These are phyloP conservation scores for Zhuqinia jingwanae DNA, from an alignment of 2,888 invertebrate genomes.

Conservation along the genomic window DNA sequence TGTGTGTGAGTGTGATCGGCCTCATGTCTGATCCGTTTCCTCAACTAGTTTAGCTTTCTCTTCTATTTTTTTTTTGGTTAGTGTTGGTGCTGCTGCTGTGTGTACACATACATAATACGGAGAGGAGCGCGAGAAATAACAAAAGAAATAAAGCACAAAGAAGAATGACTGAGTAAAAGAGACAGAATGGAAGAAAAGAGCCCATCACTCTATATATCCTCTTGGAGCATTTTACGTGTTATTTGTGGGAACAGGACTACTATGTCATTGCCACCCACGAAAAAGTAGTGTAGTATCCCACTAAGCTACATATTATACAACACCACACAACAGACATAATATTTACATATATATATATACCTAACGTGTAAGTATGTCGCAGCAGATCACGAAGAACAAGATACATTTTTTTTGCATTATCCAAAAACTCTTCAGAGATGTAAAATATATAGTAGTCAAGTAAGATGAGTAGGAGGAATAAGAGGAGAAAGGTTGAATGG, in stretches of 20 bases:
- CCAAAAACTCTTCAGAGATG: neutral
- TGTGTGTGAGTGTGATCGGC: constrained; percentile 34
- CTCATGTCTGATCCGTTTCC: constrained; percentile 37
- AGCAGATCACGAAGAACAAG: neutral
- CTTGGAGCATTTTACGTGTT: constrained; percentile 41
- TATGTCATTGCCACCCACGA: constrained; percentile 54
- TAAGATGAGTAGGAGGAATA: no score
- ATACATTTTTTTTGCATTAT: neutral
- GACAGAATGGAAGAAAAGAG: neutral
- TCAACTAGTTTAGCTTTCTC: neutral
- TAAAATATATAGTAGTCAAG: neutral
- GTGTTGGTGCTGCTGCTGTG: neutral
- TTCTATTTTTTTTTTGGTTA: no score
- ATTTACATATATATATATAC: neutral
- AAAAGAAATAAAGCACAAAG: constrained; percentile 6
- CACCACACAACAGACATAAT: no score
- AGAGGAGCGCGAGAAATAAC: neutral
- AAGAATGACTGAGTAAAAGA: neutral
- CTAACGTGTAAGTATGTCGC: neutral
- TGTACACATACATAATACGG: neutral
- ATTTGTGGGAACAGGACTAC: constrained; percentile 23
- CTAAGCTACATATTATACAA: neutral
- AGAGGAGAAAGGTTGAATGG: neutral
- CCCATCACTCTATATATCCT: neutral
- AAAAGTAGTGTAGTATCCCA: neutral